Conservation (phyloP, 2,888 invertebrate genomes). For the Drosophila sordidapex region DNA sequence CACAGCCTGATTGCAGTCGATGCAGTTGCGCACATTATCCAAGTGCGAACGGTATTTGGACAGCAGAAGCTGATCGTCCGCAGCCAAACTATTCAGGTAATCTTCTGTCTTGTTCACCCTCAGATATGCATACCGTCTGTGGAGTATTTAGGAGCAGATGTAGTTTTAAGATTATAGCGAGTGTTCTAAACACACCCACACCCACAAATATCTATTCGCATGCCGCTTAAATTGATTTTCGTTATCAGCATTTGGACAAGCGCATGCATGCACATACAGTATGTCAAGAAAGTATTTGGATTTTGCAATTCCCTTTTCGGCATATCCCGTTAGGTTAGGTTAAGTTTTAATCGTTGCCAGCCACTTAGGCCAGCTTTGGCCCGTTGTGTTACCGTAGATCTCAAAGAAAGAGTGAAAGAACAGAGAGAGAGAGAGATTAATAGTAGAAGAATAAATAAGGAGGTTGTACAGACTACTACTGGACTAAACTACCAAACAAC, state of each 20-base stretch:
- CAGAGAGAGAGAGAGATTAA: too few species aligned
- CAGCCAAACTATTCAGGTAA: conserved; percentile 90
- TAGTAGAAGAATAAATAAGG: too few species aligned
- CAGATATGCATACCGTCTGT: conserved; percentile 90
- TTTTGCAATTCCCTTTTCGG: not conserved
- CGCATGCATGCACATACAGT: conserved; percentile 13
- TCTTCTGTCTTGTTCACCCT: conserved; percentile 91
- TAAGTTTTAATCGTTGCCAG: too few species aligned
- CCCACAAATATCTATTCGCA: not conserved
- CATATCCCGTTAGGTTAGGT: not conserved
- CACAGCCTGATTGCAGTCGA: conserved; percentile 87
- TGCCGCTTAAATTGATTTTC: conserved; percentile 61
- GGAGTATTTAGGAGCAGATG: not conserved
- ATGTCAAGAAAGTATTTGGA: not conserved
- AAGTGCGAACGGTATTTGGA: conserved; percentile 91
- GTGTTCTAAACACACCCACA: conserved; percentile 15
- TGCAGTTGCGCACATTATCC: conserved; percentile 90
- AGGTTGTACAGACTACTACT: too few species aligned
- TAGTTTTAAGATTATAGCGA: conserved; percentile 7
- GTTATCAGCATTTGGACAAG: conserved; percentile 59
- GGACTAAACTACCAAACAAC: too few species aligned
- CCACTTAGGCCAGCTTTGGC: too few species aligned
- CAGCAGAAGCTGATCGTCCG: conserved; percentile 91
- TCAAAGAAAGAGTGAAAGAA: too few species aligned
- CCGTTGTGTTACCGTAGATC: too few species aligned